Conservation (phyloP, 2,113 vertebrate genomes). For the Verasper variegatus region DNA sequence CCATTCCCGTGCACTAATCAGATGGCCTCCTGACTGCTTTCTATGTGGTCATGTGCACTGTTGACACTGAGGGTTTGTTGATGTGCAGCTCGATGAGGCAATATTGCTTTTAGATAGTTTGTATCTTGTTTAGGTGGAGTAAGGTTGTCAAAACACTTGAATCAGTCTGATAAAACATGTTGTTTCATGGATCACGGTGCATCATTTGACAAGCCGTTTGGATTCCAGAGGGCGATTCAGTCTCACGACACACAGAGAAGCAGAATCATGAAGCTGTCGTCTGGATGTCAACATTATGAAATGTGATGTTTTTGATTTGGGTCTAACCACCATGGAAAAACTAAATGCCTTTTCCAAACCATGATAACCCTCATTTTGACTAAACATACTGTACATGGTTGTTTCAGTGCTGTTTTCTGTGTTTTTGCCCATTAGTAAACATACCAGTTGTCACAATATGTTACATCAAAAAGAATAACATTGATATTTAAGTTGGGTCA, state of each 20-base stretch:
- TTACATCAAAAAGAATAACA: neutral
- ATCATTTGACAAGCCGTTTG: neutral
- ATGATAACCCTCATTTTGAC: conserved; percentile 14
- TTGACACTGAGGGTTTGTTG: conserved; percentile 47
- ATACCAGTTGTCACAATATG: neutral
- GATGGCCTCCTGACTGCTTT: conserved; percentile 52
- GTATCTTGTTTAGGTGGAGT: conserved; percentile 39
- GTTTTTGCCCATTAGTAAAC: no score
- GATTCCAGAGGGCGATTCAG: conserved; percentile 28
- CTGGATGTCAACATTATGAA: conserved; percentile 16
- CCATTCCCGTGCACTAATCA: conserved; percentile 43
- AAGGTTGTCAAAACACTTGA: conserved; percentile 68
- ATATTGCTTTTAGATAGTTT: conserved; percentile 71
- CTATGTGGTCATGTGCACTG: conserved; percentile 18
- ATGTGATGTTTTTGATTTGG: conserved; percentile 31
- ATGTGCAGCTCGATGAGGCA: conserved; percentile 33
- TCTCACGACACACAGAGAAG: neutral
- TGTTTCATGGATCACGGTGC: conserved; percentile 16
- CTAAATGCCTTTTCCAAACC: neutral
- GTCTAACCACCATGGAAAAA: conserved; percentile 1
- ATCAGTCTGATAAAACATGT: conserved; percentile 29
- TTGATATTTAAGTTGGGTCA: neutral
- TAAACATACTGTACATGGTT: neutral
- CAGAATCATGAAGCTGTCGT: conserved; percentile 7
- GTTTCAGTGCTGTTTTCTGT: neutral